phyloP scores from a whole-genome alignment of 2,888 invertebrate species.

The Bimastos eiseni region DNA sequence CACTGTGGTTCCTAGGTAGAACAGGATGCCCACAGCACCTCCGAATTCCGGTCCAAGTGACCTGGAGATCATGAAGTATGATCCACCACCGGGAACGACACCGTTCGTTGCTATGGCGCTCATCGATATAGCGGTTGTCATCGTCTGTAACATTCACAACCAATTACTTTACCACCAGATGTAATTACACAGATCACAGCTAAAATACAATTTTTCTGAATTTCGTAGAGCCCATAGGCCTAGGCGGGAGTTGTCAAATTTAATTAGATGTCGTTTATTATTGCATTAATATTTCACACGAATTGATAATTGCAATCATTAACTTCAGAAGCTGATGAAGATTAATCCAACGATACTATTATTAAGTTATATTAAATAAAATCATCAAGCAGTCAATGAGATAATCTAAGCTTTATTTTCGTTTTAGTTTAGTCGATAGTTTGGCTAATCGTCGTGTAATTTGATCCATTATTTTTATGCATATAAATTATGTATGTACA shows the following conservation, averaged over 20 bases:
- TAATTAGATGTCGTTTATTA: no score
- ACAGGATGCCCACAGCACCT: conserved; percentile 96
- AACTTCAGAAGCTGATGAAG: no score
- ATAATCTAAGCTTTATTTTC: no score
- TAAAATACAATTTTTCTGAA: not conserved
- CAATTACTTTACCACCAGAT: not conserved
- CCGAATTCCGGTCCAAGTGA: conserved; percentile 93
- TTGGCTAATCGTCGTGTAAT: no score
- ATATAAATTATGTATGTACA: no score
- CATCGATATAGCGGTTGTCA: conserved; percentile 83
- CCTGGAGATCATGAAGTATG: conserved; percentile 99
- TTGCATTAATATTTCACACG: no score
- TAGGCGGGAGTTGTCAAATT: not conserved
- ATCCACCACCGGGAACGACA: conserved; percentile 92
- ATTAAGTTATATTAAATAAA: not conserved
- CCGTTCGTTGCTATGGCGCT: conserved; percentile 99
- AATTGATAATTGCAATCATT: no score
- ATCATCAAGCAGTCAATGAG: no score
- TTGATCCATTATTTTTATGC: no score
- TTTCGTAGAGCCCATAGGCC: not conserved
- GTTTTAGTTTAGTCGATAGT: no score
- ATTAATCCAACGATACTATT: not conserved
- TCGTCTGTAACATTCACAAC: conserved; percentile 36
- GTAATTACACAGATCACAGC: no score
- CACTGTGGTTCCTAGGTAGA: conserved; percentile 96